Base-by-base conservation (phyloP, 2,888 invertebrate genomes). In the Apomyelois bistriatella region DNA sequence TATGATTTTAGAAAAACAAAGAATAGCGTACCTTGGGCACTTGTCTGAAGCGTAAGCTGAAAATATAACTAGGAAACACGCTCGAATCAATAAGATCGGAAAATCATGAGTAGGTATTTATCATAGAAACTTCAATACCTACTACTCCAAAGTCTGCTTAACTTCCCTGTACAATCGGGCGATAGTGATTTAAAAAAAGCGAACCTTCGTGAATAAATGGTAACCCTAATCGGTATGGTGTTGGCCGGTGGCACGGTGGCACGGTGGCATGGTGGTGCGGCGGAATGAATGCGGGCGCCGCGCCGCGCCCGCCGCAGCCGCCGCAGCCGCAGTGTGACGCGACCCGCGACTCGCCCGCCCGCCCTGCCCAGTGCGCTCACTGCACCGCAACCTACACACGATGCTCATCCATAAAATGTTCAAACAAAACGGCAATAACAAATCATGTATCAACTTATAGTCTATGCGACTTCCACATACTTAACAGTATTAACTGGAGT, bases 251-350 rank as follows among this genome's bases (percentile, higher is more conserved):
- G 53, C 17, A 57, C 57, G 63, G 64, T 61, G 65, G 64, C 22
- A 22, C 22, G 22, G 22, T 3, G 22, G 22, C 22, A 22, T 22
- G 22, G 22, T 58, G 68, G 65, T 65, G 59, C 60, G 61, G 71
- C 66, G 69, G 65, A 47, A 35, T 38, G 57, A 62, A 61, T 68
- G 69, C 65, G 68, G 65, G 58, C 57, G 57, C 53, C 60, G 58
- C 56, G 54, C 54, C 74, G 53, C 72, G n/a, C 74, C 49, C 68
- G 63, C 65, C 66, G 66, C 58, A 68, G 62, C 67, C 61, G 58
- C 59, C 59, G 62, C 64, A 80, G 72, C 87, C 85, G 89, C 88
- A 87, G 86, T 87, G 77, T 82, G 85, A 83, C 85, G 85, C 81
- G 81, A 79, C 77, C 72, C 70, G 76, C 79, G 79, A 73, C 66